phyloP scores from a whole-genome alignment of 2,797 vertebrate genomes.

The Chaenodraco wilsoni region DNA sequence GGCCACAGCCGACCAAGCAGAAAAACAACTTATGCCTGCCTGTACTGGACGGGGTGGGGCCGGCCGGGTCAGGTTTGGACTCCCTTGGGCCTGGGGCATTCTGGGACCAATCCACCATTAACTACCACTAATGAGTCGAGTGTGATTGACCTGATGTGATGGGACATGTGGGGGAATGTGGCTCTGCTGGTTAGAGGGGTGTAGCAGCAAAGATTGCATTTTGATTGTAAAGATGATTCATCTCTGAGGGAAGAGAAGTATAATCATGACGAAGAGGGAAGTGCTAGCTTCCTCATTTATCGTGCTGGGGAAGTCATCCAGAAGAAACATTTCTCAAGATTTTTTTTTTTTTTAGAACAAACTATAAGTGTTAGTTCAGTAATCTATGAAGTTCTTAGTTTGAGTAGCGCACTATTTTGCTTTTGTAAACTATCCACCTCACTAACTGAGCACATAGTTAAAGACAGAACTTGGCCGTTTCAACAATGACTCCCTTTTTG shows the following conservation, averaged over 20 bases:
- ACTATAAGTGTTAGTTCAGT: constrained; percentile 10
- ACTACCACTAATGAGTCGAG: constrained; percentile 75
- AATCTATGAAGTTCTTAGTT: constrained; percentile 17
- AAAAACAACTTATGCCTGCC: constrained; percentile 63
- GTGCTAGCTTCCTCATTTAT: constrained; percentile 20
- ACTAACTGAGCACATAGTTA: constrained; percentile 31
- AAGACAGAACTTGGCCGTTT: constrained; percentile 52
- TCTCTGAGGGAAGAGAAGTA: constrained; percentile 29
- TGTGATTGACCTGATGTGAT: constrained; percentile 59
- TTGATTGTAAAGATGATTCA: constrained; percentile 52
- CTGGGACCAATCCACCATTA: constrained; percentile 62
- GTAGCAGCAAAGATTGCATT: constrained; percentile 31
- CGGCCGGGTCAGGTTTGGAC: constrained; percentile 22
- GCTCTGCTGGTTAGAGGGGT: constrained; percentile 36
- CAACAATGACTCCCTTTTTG: constrained; percentile 75
- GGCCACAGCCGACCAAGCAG: constrained; percentile 65
- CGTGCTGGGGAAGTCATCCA: neutral
- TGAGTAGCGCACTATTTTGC: constrained; percentile 24
- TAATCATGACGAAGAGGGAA: constrained; percentile 31
- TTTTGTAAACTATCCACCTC: constrained; percentile 60
- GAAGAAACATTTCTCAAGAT: constrained; percentile 20
- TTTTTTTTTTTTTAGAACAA: constrained; percentile 25
- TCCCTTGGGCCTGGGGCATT: constrained; percentile 38
- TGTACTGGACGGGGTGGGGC: constrained; percentile 23
- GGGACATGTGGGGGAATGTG: constrained; percentile 37